Percentiles rank a stretch among this genome's conserved stretches.
phyloP scores from a whole-genome alignment of 37 sponge, comb jelly and placozoan genomes.

The Petrosia ficiformis region DNA sequence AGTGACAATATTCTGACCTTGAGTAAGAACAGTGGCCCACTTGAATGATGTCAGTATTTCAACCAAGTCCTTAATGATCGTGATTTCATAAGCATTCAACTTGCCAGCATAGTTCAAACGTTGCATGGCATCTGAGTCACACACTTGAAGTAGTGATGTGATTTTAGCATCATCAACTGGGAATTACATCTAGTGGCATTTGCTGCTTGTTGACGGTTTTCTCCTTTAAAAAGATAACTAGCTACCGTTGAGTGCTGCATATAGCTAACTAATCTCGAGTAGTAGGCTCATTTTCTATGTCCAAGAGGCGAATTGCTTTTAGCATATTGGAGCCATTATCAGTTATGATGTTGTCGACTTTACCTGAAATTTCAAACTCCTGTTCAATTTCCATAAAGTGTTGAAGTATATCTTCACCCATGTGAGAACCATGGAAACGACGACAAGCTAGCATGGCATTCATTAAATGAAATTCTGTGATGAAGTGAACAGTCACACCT shows the following conservation, averaged over 20 bases:
- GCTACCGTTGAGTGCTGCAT: background rate
- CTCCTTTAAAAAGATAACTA: background rate
- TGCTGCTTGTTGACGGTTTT: background rate
- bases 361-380: background rate
- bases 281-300: background rate
- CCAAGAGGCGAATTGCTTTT: background rate
- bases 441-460: background rate
- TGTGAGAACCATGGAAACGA: background rate
- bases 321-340: slow-evolving; percentile 1
- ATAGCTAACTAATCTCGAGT: background rate
- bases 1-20: background rate
- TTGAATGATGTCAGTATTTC: background rate
- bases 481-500: background rate
- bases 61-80: background rate
- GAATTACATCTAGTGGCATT: background rate
- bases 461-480: background rate
- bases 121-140: background rate
- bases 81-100: background rate
- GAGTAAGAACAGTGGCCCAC: background rate
- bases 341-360: background rate
- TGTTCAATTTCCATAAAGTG: background rate
- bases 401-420: background rate
- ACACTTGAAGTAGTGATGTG: background rate
- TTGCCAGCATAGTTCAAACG: background rate
- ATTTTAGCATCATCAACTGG: background rate